These are phyloP conservation scores for Scrobipalpa atriplicella DNA, from an alignment of 2,888 invertebrate genomes.

Conservation along the genomic window DNA sequence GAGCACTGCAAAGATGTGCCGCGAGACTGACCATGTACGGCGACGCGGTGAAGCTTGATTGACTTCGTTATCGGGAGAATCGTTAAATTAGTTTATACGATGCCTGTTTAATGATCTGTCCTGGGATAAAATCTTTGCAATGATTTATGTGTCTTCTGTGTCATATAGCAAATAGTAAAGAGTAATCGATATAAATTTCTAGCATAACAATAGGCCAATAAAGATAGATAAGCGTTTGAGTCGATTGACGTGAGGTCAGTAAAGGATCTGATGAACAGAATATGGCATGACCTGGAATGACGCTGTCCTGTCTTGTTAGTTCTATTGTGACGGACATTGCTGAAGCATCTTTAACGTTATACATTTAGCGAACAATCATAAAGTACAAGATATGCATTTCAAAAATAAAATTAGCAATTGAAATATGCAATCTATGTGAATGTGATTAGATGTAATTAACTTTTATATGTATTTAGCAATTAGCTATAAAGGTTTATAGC, in stretches of 20 bases:
- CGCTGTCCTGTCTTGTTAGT: constrained; percentile 62
- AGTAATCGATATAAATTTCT: constrained; percentile 20
- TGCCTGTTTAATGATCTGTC: constrained; percentile 44
- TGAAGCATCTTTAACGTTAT: neutral
- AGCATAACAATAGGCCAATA: constrained; percentile 25
- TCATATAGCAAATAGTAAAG: constrained; percentile 16
- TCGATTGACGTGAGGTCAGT: constrained; percentile 23
- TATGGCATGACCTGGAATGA: constrained; percentile 55
- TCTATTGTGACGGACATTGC: constrained; percentile 55
- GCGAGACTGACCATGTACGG: constrained; percentile 58
- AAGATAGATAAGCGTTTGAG: constrained; percentile 25
- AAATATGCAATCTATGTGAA: too few relatives aligned
- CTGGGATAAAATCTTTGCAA: constrained; percentile 20
- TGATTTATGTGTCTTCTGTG: constrained; percentile 18
- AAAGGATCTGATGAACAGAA: constrained; percentile 38
- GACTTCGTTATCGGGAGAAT: constrained; percentile 64
- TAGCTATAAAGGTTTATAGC: constrained; percentile 1
- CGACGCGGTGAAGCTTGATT: constrained; percentile 61
- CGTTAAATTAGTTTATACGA: constrained; percentile 53
- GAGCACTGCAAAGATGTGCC: constrained; percentile 64
- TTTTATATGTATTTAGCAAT: neutral
- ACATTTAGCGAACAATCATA: too few relatives aligned
- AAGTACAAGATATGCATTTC: neutral
- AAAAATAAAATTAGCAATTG: neutral
- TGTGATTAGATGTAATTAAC: neutral